Evolutionary conservation across 2,113 vertebrate genomes (phyloP).

Genomic region (Barbus barbus): DNA sequence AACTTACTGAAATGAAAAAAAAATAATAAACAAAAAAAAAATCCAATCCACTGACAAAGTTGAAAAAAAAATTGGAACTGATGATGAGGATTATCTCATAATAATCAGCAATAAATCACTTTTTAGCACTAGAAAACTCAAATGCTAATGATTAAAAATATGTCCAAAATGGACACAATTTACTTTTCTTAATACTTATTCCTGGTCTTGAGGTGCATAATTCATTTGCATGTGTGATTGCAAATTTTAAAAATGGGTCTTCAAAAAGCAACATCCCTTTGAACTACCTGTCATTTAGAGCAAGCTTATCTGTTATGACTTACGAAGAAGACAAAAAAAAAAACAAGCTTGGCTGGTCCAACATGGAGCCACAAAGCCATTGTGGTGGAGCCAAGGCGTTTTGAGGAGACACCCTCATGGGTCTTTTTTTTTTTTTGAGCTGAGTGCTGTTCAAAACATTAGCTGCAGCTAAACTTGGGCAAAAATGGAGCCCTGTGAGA

Average conservation of each 20-base stretch:
- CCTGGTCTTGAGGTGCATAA: neutral
- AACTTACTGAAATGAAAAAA: neutral
- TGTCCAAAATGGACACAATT: neutral
- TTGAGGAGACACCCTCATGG: constrained; percentile 12
- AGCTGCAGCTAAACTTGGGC: constrained; percentile 48
- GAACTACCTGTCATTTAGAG: neutral
- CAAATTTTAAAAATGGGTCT: neutral
- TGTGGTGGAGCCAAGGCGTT: neutral
- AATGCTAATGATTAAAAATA: neutral
- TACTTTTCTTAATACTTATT: neutral
- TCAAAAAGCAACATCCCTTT: neutral
- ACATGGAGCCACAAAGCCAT: neutral
- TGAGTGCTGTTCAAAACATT: neutral
- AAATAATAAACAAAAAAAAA: neutral
- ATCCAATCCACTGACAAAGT: neutral
- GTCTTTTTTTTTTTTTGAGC: neutral
- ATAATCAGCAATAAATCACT: neutral
- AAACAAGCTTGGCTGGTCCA: constrained; percentile 2
- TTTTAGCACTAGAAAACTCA: neutral
- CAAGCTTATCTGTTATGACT: neutral
- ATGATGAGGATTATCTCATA: neutral
- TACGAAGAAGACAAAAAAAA: neutral
- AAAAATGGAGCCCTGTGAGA: constrained; percentile 61
- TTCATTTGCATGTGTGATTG: neutral
- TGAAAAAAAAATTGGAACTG: neutral